Percentiles rank a stretch among this genome's conserved stretches.
Conservation (phyloP, 2,888 invertebrate genomes). For the Nemurella pictetii region DNA sequence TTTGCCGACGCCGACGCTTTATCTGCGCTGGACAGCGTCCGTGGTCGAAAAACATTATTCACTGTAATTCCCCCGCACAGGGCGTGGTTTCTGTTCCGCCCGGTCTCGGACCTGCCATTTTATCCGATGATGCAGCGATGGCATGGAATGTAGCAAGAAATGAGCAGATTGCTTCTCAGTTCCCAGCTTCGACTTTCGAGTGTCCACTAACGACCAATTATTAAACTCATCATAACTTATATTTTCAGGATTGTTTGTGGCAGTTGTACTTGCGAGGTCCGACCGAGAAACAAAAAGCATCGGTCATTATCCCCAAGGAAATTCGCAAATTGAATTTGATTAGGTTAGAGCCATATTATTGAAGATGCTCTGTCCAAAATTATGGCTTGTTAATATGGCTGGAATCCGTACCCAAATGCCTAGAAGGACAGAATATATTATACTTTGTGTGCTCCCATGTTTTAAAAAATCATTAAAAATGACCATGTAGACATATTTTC, state of each 20-base stretch:
- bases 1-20: not conserved
- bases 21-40: slow-evolving; percentile 6
- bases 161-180: not conserved
- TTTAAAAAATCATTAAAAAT: no score
- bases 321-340: not conserved
- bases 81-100: not conserved
- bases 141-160: not conserved
- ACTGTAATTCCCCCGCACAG: not conserved
- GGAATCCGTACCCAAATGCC: no score
- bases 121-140: not conserved
- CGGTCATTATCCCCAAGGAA: not conserved
- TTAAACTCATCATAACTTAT: not conserved
- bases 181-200: not conserved
- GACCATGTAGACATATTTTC: no score
- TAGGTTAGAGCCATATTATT: no score
- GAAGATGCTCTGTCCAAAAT: no score
- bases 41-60: not conserved
- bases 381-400: no score
- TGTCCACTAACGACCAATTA: slow-evolving; percentile 11
- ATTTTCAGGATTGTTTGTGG: not conserved
- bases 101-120: not conserved
- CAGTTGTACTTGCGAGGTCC: not conserved
- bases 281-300: not conserved
- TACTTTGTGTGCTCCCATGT: no score
- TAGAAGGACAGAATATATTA: no score